Evolutionary conservation across 2,797 vertebrate species (phyloP).

Genomic region (Propithecus perrieri): DNA sequence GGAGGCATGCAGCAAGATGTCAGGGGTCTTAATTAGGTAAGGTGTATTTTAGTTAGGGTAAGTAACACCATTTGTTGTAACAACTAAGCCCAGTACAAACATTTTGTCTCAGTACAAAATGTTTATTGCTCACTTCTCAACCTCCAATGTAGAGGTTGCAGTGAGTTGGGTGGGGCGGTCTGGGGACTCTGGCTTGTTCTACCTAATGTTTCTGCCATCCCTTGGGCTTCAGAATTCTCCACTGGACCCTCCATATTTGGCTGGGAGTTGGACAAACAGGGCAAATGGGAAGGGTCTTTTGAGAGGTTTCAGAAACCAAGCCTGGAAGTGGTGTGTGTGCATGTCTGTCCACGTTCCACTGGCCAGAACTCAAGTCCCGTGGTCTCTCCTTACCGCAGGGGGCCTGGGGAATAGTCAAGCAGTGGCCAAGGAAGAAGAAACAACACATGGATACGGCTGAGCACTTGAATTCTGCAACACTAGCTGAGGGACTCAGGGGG

Average conservation of each 20-base stretch:
- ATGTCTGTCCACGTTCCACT: background rate
- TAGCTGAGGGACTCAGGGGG: background rate
- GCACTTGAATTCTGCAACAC: background rate
- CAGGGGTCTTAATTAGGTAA: background rate
- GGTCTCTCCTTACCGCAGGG: background rate
- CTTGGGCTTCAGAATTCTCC: background rate
- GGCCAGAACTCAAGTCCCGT: background rate
- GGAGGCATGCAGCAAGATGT: background rate
- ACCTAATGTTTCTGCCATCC: background rate
- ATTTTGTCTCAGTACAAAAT: background rate
- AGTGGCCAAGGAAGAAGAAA: background rate
- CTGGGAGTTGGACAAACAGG: background rate
- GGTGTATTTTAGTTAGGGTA: background rate
- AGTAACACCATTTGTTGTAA: background rate
- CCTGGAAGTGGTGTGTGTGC: fast-evolving
- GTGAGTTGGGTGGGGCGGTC: background rate
- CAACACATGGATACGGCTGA: background rate
- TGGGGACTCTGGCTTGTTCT: too few relatives aligned
- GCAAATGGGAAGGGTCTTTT: fast-evolving
- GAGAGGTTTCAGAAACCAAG: background rate
- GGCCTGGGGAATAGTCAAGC: background rate
- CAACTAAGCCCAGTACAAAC: background rate
- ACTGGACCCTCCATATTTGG: background rate
- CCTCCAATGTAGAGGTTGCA: fast-evolving
- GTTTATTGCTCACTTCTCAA: background rate